phyloP scores from a whole-genome alignment of 2,113 vertebrate genomes.

The Aldabrachelys gigantea region DNA sequence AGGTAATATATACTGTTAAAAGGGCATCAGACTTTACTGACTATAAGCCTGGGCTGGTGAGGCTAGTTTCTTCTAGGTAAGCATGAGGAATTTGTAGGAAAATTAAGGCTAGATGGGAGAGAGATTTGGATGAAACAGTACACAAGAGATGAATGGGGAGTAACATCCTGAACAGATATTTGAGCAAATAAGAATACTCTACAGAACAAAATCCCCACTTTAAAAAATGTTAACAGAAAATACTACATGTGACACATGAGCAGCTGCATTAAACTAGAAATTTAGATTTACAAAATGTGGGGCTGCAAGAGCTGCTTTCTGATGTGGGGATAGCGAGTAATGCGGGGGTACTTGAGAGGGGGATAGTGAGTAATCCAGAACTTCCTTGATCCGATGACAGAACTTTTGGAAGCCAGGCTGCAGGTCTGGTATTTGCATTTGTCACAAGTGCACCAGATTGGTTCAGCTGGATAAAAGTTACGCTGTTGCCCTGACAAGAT shows the following conservation, averaged over 20 bases:
- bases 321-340: background rate
- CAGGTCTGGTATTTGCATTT: background rate
- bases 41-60: background rate
- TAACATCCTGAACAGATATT: too few relatives aligned
- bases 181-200: background rate
- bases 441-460: too few relatives aligned
- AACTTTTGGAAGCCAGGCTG: background rate
- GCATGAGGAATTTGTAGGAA: background rate
- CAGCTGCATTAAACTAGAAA: background rate
- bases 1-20: background rate
- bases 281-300: background rate
- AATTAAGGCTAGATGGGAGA: background rate
- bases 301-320: rapidly evolving
- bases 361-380: background rate
- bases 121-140: background rate
- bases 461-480: background rate
- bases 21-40: background rate
- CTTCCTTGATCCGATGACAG: rapidly evolving
- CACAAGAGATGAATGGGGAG: background rate
- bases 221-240: background rate
- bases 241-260: background rate
- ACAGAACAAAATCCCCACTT: background rate
- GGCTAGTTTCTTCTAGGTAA: background rate
- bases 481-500: background rate
- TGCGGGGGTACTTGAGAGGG: background rate